Conservation (phyloP, 2,888 invertebrate species). For the Drosophila atroscutellata region DNA sequence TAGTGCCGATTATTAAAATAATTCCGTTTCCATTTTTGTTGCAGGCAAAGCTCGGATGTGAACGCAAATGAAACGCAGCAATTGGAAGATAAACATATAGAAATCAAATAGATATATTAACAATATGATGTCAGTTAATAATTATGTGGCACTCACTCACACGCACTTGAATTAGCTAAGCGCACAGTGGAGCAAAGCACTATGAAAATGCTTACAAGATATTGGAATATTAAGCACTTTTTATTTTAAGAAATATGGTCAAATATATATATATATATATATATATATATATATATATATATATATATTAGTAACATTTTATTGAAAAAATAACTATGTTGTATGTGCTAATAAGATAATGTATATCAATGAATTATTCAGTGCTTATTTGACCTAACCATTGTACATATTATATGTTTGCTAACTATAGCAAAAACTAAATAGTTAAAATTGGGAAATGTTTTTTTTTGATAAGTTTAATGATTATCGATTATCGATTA, state of each 20-base stretch:
- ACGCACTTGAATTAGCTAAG: constrained; percentile 40
- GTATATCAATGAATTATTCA: constrained; percentile 11
- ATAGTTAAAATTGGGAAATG: neutral
- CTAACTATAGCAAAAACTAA: constrained; percentile 6
- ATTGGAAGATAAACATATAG: constrained; percentile 19
- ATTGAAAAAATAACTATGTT: neutral
- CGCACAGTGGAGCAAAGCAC: constrained; percentile 65
- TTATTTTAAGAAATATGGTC: too few species aligned
- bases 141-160: constrained; percentile 44
- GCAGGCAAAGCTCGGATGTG: constrained; percentile 32
- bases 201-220: neutral
- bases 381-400: constrained; percentile 8
- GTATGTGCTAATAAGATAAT: constrained; percentile 12
- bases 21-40: constrained; percentile 24
- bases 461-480: constrained; percentile 1
- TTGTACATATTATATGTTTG: constrained; percentile 30
- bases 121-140: constrained; percentile 70
- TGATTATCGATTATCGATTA: neutral
- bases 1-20: constrained; percentile 22
- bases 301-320: neutral
- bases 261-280: neutral
- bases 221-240: neutral
- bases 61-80: constrained; percentile 26
- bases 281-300: neutral
- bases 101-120: constrained; percentile 25